Evolutionary conservation across 2,113 vertebrate species (phyloP).

Genomic region (Excalfactoria chinensis): DNA sequence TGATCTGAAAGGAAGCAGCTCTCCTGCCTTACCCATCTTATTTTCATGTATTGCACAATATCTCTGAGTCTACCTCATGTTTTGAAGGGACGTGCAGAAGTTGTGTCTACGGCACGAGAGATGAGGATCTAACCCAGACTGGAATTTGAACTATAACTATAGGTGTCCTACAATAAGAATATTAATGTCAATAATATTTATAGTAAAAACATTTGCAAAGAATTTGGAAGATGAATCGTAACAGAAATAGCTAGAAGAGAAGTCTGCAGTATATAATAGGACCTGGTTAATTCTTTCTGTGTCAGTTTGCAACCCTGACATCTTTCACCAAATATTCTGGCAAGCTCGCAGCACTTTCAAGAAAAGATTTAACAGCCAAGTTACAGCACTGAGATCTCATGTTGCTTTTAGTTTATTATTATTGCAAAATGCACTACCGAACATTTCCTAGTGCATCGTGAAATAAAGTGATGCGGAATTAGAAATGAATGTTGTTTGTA

Average conservation of each 20-base stretch:
- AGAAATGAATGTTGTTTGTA: not conserved
- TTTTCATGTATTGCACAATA: not conserved
- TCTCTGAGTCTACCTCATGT: not conserved
- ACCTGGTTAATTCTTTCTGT: not conserved
- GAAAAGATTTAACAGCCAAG: slow-evolving; percentile 64
- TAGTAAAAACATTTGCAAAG: not conserved
- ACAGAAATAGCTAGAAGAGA: not conserved
- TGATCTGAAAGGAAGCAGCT: not conserved
- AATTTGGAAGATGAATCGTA: not conserved
- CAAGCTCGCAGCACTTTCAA: slow-evolving; percentile 45
- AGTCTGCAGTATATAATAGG: not conserved
- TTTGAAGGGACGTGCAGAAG: not conserved
- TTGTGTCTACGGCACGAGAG: not conserved
- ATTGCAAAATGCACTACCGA: slow-evolving; percentile 52
- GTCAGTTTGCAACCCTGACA: slow-evolving; percentile 15
- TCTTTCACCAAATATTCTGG: slow-evolving; percentile 34
- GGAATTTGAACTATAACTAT: not conserved
- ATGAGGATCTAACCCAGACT: not conserved
- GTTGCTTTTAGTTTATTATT: slow-evolving; percentile 65
- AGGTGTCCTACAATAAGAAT: not conserved
- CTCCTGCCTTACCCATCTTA: not conserved
- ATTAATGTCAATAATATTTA: not conserved
- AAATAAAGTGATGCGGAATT: slow-evolving; percentile 24
- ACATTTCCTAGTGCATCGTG: slow-evolving; percentile 4
- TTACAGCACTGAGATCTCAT: slow-evolving; percentile 40